Base-by-base conservation (phyloP, 2,113 vertebrate genomes). In the Baryphthengus martii region DNA sequence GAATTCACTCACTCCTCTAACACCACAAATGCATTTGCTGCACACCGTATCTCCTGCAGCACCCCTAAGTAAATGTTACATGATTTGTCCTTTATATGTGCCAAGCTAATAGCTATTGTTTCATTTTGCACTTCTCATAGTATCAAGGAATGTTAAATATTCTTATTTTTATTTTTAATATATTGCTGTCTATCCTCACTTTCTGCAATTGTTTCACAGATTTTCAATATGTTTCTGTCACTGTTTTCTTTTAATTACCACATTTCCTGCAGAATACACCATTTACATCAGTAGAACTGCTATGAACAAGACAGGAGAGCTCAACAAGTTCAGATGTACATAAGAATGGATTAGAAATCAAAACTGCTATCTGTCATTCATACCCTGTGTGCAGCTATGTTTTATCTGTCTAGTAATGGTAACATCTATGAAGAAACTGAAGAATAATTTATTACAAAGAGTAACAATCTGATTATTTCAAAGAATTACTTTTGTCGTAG, bases 361-460 rank as follows among this genome's bases (percentile, higher is more conserved):
- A 42, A 90, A 33, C 10, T 45, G 8, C 1, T 2, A 18, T 80
- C 59, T 31, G 11, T 52, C 55, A 39, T 35, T 52, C 55, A 39
- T 35, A 70, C 3, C 3, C 31, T 29, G 5, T 33, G 31, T 74
- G 23, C 17, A 58, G 3, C 29, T 71, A 50, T 0, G 1, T 2
- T 33, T 79, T 40, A 29, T 6, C 61, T 76, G 13, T 28, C 67
- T 70, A 55, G 3, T 1, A 4, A 56, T 33, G 18, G 7, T 23
- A 75, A 39, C 5, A 24, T 1, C 11, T 61, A 33, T 3, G 10
- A 53, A 67, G 21, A 90, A 90, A 53, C 5, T 39, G 76, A 80
- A 75, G 5, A 61, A 76, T 2, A 35, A 68, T 44, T 78, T 78
- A 40, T 70, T 47, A 49, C 31, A 67, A 85, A 81, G 20, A 62